phyloP scores from a whole-genome alignment of 2,797 vertebrate species.

The Premnoplex brunnescens region DNA sequence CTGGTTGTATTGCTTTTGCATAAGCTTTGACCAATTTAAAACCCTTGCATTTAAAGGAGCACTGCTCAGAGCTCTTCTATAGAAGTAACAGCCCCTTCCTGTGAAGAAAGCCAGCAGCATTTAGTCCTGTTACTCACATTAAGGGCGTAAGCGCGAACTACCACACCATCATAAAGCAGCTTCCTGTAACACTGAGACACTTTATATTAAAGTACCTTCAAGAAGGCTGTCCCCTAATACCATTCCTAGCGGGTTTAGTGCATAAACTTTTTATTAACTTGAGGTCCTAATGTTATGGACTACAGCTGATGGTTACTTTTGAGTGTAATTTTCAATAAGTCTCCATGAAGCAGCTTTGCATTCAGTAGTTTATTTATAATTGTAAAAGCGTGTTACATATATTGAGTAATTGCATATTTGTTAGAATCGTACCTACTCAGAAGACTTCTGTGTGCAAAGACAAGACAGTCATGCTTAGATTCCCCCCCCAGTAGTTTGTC shows the following conservation, averaged over 20 bases:
- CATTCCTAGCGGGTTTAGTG: background rate
- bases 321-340: background rate
- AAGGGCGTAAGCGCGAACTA: background rate
- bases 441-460: background rate
- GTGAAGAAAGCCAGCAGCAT: background rate
- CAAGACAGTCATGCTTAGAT: slow-evolving; percentile 3
- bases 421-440: background rate
- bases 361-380: slow-evolving; percentile 38
- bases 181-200: background rate
- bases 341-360: background rate
- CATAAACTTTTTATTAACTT: background rate
- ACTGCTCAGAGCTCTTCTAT: background rate
- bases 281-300: fast-evolving
- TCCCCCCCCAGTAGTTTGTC: background rate
- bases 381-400: slow-evolving; percentile 31
- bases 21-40: background rate
- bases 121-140: background rate
- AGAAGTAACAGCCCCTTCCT: background rate
- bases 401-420: slow-evolving; percentile 26
- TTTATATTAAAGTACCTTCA: background rate
- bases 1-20: background rate
- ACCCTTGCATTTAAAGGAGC: background rate
- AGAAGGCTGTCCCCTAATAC: background rate
- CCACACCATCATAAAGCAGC: background rate
- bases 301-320: background rate